Conservation (phyloP, 2,888 invertebrate species). For the Aphodius granarius region DNA sequence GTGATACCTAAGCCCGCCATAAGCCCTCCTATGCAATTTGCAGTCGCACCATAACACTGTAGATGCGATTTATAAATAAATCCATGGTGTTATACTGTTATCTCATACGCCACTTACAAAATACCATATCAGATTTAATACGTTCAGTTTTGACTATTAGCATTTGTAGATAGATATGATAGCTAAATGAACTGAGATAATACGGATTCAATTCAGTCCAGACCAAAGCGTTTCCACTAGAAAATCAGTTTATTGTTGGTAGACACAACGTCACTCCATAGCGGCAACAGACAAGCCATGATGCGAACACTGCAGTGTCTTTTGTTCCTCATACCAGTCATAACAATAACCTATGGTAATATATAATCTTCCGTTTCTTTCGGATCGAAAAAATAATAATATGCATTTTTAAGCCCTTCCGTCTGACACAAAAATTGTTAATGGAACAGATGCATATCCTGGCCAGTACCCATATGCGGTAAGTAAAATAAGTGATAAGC, state of each 20-base stretch:
- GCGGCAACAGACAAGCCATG: neutral
- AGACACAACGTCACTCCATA: neutral
- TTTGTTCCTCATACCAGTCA: neutral
- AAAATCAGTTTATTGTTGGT: neutral
- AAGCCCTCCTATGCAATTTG: too few species aligned
- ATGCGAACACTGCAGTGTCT: neutral
- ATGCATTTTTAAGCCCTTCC: neutral
- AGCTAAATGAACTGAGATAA: neutral
- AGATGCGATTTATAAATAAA: too few species aligned
- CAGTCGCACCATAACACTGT: too few species aligned
- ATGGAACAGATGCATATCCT: constrained; percentile 23
- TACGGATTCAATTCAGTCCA: neutral
- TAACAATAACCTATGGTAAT: neutral
- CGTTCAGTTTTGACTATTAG: neutral
- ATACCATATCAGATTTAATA: too few species aligned
- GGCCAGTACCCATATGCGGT: constrained; percentile 27
- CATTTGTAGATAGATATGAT: neutral
- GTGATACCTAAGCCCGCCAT: too few species aligned
- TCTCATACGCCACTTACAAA: too few species aligned
- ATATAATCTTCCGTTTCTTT: neutral
- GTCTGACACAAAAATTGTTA: constrained; percentile 22
- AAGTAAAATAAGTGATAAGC: too few species aligned
- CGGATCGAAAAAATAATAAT: neutral
- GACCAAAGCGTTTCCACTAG: neutral
- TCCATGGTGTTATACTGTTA: too few species aligned